A percentile compares a stretch with the other conserved stretches of the same genome.
phyloP scores from a whole-genome alignment of 2,797 vertebrate genomes.

The Anguilla anguilla region DNA sequence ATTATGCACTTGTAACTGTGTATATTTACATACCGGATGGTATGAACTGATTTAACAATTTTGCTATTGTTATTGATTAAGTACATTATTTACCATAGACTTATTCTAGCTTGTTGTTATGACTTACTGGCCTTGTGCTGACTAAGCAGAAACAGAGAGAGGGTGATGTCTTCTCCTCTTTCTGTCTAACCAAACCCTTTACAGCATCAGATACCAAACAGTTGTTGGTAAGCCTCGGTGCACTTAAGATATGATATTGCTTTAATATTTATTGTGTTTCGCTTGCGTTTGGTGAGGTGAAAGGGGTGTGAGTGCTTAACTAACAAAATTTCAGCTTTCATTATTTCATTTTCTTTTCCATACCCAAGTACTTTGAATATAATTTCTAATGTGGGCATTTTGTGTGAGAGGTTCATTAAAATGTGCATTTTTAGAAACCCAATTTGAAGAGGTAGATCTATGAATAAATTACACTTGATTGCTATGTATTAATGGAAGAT shows the following conservation, averaged over 20 bases:
- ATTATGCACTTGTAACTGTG: constrained; percentile 70
- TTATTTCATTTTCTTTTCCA: constrained; percentile 47
- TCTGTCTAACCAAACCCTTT: constrained; percentile 72
- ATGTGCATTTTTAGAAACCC: neutral
- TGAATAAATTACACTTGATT: constrained; percentile 2
- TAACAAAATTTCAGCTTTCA: constrained; percentile 47
- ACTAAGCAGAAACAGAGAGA: constrained; percentile 25
- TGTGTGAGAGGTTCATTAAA: neutral
- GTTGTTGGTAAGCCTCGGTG: constrained; percentile 63
- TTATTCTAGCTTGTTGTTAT: constrained; percentile 66
- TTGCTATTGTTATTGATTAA: constrained; percentile 74
- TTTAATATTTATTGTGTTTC: constrained; percentile 59
- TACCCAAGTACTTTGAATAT: constrained; percentile 47
- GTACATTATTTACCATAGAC: constrained; percentile 67
- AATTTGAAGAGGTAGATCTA: neutral
- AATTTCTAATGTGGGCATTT: constrained; percentile 7
- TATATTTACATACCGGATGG: constrained; percentile 69
- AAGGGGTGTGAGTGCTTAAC: constrained; percentile 43
- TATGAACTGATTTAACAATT: constrained; percentile 73
- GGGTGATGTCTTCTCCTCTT: constrained; percentile 15
- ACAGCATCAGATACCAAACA: constrained; percentile 76
- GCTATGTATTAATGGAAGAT: constrained; percentile 1
- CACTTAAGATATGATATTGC: constrained; percentile 70
- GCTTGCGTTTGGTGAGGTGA: constrained; percentile 39
- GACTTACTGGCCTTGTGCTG: constrained; percentile 69